Evolutionary conservation across 1,140 invertebrate species (phyloP), one percentile per base, ranked within the genome.

Genomic region (Magallana gigas): DNA sequence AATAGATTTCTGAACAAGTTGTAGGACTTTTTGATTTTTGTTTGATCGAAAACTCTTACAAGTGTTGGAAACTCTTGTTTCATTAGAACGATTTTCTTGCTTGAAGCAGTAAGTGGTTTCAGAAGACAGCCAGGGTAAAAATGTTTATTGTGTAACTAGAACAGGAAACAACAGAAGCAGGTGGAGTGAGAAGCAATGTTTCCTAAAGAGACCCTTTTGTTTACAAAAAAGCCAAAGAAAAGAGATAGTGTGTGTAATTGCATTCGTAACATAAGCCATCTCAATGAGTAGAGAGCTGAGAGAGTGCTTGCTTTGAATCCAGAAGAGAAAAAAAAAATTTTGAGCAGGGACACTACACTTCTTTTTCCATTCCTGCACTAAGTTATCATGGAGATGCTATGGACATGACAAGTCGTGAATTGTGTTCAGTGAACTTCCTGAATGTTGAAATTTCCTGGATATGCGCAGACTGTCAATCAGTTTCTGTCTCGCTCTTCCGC

Each of bases 181-280:
- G 68, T 76, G 68, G 11, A 76, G 68, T 76, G 68, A 29, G 23
- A 76, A 76, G 23, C 12, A 29, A 12, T 76, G 68, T 76, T 76
- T 76, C 68, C 68, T 29, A 29, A 76, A 76, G 23, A 29, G 68
- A 76, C 23, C 8, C 68, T 76, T 76, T 29, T 76, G 8, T 76
- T 76, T 76, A 76, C 68, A 76, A 29, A 9, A 62, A 29, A 76
- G 36, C 36, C 36, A 48, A 48, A 18, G 1, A 23, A 23, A 76
- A 36, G 14, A 29, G 68, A 76, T 76, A 76, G 36, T 76, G 68
- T 76, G 9, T 76, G 9, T 36, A 36, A 12, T 29, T 76, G 23
- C 23, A 36, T 36, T 76, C 23, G 68, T 76, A 29, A 29, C 29
- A 29, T 36, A 76, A 29, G 23, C 36, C 7, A 8, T 76, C 23